Evolutionary conservation across 2,888 invertebrate species (phyloP).

Genomic region (Tenodera sinensis): DNA sequence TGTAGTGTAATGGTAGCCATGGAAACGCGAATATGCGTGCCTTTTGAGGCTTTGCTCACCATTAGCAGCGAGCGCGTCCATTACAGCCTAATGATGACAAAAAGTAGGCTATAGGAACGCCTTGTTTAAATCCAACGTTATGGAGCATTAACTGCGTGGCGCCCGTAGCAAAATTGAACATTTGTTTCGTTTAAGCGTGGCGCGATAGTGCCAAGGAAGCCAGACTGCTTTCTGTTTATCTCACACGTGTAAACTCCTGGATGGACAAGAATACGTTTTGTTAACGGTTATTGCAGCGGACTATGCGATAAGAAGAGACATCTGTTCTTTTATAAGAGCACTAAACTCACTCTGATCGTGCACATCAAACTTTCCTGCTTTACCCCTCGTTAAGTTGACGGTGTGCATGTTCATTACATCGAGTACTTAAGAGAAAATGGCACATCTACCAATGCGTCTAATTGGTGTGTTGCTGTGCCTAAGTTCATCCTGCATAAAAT

Average conservation of each 20-base stretch:
- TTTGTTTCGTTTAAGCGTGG: not conserved
- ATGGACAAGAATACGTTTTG: not conserved
- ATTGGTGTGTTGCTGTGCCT: no score
- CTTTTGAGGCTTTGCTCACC: not conserved
- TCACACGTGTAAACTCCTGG: not conserved
- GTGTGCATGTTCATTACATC: no score
- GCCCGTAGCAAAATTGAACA: not conserved
- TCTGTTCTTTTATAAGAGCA: not conserved
- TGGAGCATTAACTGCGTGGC: not conserved
- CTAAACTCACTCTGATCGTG: not conserved
- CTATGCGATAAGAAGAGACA: not conserved
- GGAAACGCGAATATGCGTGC: not conserved
- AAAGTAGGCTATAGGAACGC: not conserved
- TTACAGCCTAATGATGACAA: not conserved
- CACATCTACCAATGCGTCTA: no score
- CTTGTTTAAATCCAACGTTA: not conserved
- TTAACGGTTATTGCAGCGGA: not conserved
- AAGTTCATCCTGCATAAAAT: no score
- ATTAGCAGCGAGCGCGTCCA: not conserved
- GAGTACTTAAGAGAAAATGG: no score
- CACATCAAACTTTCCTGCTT: not conserved
- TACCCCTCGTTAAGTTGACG: not conserved
- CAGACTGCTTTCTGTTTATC: not conserved
- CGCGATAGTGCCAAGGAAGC: not conserved
- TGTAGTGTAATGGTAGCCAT: not conserved